phyloP scores from a whole-genome alignment of 2,888 invertebrate genomes.

The Phytoseiulus persimilis region DNA sequence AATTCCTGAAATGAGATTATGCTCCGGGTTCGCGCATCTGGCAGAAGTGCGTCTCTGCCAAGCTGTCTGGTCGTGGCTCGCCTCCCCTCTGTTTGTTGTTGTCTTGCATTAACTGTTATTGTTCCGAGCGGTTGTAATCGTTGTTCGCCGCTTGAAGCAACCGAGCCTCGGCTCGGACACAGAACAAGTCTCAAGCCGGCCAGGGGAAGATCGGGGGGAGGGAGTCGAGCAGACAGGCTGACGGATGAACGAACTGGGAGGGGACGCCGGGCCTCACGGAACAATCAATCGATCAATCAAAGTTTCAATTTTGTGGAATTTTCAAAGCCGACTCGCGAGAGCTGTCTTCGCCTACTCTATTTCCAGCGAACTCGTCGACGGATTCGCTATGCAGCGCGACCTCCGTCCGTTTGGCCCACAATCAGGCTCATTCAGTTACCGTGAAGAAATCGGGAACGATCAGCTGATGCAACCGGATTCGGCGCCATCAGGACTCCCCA shows the following conservation, averaged over 20 bases:
- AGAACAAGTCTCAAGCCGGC: neutral
- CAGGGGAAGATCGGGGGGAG: neutral
- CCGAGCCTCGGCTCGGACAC: neutral
- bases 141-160: neutral
- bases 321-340: neutral
- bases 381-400: no score
- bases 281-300: conserved; percentile 5
- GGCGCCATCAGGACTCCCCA: no score
- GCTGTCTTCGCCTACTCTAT: neutral
- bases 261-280: neutral
- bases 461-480: no score
- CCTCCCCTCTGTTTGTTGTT: neutral
- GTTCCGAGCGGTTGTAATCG: neutral
- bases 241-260: neutral
- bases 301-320: neutral
- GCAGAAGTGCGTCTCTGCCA: no score
- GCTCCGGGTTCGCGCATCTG: no score
- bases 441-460: no score
- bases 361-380: no score
- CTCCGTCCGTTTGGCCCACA: no score
- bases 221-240: neutral
- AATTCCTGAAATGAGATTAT: no score
- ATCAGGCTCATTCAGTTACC: no score
- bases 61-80: no score
- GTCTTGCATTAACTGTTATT: neutral